These are phyloP conservation scores for Beris chalybata DNA, from an alignment of 2,888 invertebrate genomes.

Conservation along the genomic window DNA sequence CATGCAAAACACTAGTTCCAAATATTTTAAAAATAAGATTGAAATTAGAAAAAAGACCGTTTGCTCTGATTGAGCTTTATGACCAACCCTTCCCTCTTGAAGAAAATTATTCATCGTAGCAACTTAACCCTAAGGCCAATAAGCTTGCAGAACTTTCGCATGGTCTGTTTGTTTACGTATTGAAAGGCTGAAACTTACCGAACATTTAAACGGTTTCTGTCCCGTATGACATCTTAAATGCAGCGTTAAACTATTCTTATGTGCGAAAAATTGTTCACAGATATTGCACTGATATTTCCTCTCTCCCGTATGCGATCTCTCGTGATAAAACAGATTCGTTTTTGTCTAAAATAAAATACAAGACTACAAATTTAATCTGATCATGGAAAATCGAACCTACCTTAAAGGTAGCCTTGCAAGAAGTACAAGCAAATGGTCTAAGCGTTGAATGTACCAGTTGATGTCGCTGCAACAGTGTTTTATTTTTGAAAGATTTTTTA, in stretches of 20 bases:
- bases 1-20: too few species aligned
- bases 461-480: conserved; percentile 73
- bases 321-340: conserved; percentile 72
- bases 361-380: not conserved
- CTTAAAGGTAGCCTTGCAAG: conserved; percentile 53
- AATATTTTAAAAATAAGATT: too few species aligned
- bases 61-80: too few species aligned
- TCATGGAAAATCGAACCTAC: conserved; percentile 1
- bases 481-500: conserved; percentile 73
- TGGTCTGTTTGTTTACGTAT: too few species aligned
- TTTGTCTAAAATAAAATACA: conserved; percentile 59
- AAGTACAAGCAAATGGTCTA: conserved; percentile 66
- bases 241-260: conserved; percentile 75
- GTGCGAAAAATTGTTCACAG: conserved; percentile 74
- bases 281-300: conserved; percentile 71
- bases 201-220: conserved; percentile 36
- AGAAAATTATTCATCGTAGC: too few species aligned
- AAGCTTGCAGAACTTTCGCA: too few species aligned
- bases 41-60: too few species aligned
- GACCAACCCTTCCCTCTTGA: too few species aligned
- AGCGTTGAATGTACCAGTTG: conserved; percentile 76
- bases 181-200: conserved; percentile 36
- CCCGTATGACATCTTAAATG: conserved; percentile 74
- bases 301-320: conserved; percentile 70
- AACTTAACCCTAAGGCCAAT: too few species aligned